Percentiles rank a stretch among this genome's conserved stretches.
These are phyloP conservation scores for Nycticebus coucang DNA, from an alignment of 2,113 vertebrate species.

Conservation along the genomic window DNA sequence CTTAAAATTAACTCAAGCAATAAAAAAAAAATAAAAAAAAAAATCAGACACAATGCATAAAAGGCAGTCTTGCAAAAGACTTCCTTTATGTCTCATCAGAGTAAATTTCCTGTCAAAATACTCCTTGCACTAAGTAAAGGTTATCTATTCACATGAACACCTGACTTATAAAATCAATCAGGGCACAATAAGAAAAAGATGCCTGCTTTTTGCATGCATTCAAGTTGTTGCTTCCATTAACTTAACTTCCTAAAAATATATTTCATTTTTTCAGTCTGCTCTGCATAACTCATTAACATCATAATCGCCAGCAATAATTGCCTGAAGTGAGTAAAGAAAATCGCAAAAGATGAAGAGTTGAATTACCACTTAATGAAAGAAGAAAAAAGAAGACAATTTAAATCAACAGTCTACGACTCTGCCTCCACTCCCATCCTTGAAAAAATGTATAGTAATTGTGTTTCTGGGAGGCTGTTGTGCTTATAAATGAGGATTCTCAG, in stretches of 20 bases:
- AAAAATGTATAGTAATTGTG: slow-evolving; percentile 79
- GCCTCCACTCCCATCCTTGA: slow-evolving; percentile 70
- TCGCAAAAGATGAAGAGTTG: slow-evolving; percentile 85
- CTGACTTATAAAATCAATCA: slow-evolving; percentile 87
- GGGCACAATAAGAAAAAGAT: slow-evolving; percentile 82
- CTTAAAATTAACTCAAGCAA: slow-evolving; percentile 73
- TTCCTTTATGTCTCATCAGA: slow-evolving; percentile 83
- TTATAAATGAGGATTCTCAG: slow-evolving; percentile 77
- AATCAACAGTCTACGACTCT: slow-evolving; percentile 79
- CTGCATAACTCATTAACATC: slow-evolving; percentile 88
- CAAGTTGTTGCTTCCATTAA: slow-evolving; percentile 85
- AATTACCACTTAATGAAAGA: slow-evolving; percentile 88
- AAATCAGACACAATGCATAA: slow-evolving; percentile 75
- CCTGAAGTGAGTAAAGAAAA: slow-evolving; percentile 87
- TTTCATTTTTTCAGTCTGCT: slow-evolving; percentile 83
- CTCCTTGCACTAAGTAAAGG: slow-evolving; percentile 81
- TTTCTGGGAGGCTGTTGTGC: slow-evolving; percentile 66
- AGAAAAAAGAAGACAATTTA: slow-evolving; percentile 81
- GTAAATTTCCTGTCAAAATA: slow-evolving; percentile 84
- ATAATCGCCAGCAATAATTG: slow-evolving; percentile 87
- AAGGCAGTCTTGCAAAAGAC: slow-evolving; percentile 66
- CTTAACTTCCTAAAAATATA: slow-evolving; percentile 85
- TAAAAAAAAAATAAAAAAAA: slow-evolving; percentile 79
- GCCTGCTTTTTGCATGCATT: slow-evolving; percentile 82
- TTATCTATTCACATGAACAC: slow-evolving; percentile 86